Percentiles rank a stretch among this genome's conserved stretches.
These are phyloP conservation scores for Prinia subflava DNA, from an alignment of 2,113 vertebrate species.

Conservation along the genomic window DNA sequence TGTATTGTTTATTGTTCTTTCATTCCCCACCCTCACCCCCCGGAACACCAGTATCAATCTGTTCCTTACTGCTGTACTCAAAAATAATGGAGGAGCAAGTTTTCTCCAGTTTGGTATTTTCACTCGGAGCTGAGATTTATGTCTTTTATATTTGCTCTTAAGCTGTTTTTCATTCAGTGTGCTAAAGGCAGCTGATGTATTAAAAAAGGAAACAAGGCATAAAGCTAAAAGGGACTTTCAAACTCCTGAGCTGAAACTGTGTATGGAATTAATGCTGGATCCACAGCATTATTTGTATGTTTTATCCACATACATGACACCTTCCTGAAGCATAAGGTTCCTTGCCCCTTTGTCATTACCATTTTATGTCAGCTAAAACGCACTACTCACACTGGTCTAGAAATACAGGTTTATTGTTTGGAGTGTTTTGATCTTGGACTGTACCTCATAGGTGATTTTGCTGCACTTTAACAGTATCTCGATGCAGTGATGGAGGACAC, in stretches of 20 bases:
- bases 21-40: neutral
- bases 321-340: neutral
- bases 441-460: neutral
- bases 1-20: constrained; percentile 66
- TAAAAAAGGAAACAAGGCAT: neutral
- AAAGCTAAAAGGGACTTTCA: neutral
- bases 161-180: neutral
- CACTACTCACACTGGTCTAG: neutral
- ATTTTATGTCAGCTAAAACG: neutral
- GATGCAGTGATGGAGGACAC: constrained; percentile 40
- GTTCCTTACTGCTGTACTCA: neutral
- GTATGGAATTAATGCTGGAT: constrained; percentile 15
- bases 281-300: constrained; percentile 22
- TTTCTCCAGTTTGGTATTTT: neutral
- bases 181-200: neutral
- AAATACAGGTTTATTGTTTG: neutral
- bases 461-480: neutral
- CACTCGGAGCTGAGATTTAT: neutral
- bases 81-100: neutral
- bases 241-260: neutral
- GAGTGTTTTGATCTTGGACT: neutral
- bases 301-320: neutral
- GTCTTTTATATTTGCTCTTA: constrained; percentile 7
- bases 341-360: neutral
- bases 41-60: neutral